Evolutionary conservation across 2,797 vertebrate species (phyloP), one percentile per base, ranked within the genome.

Genomic region (Graptemys geographica): DNA sequence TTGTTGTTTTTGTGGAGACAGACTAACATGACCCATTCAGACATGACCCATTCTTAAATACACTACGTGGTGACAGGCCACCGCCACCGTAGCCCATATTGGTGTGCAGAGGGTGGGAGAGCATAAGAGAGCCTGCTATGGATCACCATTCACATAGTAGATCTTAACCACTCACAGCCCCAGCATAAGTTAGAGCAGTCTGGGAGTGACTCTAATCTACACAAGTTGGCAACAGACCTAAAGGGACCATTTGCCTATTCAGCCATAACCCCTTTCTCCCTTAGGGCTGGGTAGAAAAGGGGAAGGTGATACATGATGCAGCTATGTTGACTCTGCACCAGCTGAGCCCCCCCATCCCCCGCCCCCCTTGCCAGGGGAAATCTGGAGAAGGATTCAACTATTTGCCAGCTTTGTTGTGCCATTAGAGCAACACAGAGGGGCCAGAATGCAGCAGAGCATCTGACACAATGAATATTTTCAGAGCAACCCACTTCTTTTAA

Each of bases 261-360:
- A 80, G 8, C 19, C 51, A 1, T 6, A 53, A 49, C 19, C 87
- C 11, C 3, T 10, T 28, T 2, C 44, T 81, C 11, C 11, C 55
- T 53, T 11, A 1, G 4, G 6, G 33, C 2, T 9, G 5, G 3
- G 23, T 25, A 56, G 27, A 65, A 21, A 47, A 3, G 8, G 1
- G 4, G 53, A 69, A 51, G 8, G 49, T 25, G 56, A 52, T 23
- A 19, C 6, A 65, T 49, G 41, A 4, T 5, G 7, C 1, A 1
- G 4, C 5, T 47, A 88, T 3, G 0, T 7, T 31, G 37, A 28
- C 56, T 49, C 33, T 52, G 55, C 47, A 78, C 13, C 6, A 51
- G 2, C 8, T 10, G 51, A 78, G 7, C 12, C 19, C 11, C 6
- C 37, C 37, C 37, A 37, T 37, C 37, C 37, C 18, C 79, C 44